Evolutionary conservation across 1,140 invertebrate species (phyloP).

Genomic region (Helicorthomorpha holstii): DNA sequence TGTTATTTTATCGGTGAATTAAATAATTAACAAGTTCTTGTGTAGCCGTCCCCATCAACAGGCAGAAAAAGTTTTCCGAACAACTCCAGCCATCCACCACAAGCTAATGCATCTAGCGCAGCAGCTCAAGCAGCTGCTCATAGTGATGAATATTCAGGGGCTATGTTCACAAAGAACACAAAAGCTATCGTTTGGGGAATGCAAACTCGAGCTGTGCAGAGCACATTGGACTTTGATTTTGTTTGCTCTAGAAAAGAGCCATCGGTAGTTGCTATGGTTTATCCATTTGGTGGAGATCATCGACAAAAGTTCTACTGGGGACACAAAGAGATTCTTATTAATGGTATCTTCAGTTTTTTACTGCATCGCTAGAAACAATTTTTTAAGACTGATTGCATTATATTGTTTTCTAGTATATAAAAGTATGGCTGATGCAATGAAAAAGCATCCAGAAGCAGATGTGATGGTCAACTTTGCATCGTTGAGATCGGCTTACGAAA

Average conservation of each 20-base stretch:
- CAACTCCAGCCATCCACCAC: too few relatives aligned
- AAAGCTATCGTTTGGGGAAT: constrained; percentile 98
- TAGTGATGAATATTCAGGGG: too few relatives aligned
- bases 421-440: constrained; percentile 91
- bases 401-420: constrained; percentile 62
- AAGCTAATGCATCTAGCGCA: too few relatives aligned
- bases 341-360: not conserved
- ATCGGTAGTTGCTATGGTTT: constrained; percentile 83
- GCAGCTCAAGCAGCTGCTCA: too few relatives aligned
- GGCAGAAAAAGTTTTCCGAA: too few relatives aligned
- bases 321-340: constrained; percentile 88
- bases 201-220: constrained; percentile 93
- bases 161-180: too few relatives aligned
- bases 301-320: constrained; percentile 99
- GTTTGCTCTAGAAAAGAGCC: constrained; percentile 74
- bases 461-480: constrained; percentile 99
- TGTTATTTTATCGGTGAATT: too few relatives aligned
- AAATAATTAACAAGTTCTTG: too few relatives aligned
- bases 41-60: too few relatives aligned
- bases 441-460: constrained; percentile 84
- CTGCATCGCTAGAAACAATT: not conserved
- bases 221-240: constrained; percentile 98
- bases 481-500: constrained; percentile 91
- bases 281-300: constrained; percentile 97
- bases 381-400: constrained; percentile 1